Evolutionary conservation across 2,888 invertebrate species (phyloP).

Genomic region (Dolomedes plantarius): DNA sequence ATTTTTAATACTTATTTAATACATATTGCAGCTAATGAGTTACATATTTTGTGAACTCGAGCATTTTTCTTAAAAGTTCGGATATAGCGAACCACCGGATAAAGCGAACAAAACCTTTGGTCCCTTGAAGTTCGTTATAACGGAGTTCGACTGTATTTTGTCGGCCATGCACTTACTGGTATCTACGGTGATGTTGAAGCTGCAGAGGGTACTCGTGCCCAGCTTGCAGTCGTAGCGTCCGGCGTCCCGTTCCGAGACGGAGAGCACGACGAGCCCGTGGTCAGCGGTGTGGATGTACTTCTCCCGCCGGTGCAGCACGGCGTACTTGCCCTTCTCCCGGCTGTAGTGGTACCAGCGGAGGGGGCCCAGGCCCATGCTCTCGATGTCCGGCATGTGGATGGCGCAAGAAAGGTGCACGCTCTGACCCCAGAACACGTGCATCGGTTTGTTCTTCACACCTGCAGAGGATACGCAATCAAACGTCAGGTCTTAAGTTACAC

Average conservation of each 20-base stretch:
- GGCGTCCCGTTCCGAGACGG: slow-evolving; percentile 93
- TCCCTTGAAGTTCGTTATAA: too few relatives aligned
- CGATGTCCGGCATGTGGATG: slow-evolving; percentile 78
- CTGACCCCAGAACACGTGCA: slow-evolving; percentile 94
- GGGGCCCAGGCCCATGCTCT: slow-evolving; percentile 72
- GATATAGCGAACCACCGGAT: too few relatives aligned
- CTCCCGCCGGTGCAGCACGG: slow-evolving; percentile 83
- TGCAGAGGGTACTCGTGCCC: slow-evolving; percentile 90
- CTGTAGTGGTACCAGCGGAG: slow-evolving; percentile 74
- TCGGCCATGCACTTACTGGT: slow-evolving; percentile 74
- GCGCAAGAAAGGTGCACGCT: slow-evolving; percentile 94
- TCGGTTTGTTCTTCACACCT: slow-evolving; percentile 86
- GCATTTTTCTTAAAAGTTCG: too few relatives aligned
- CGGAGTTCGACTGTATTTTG: too few relatives aligned
- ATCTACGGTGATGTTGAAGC: slow-evolving; percentile 95
- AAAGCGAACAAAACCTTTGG: too few relatives aligned
- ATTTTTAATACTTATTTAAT: too few relatives aligned
- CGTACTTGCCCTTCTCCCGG: slow-evolving; percentile 72
- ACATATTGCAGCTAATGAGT: too few relatives aligned
- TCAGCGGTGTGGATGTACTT: slow-evolving; percentile 96
- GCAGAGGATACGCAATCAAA: background rate
- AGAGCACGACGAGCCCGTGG: slow-evolving; percentile 91
- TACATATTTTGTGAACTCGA: too few relatives aligned
- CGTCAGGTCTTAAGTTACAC: too few relatives aligned
- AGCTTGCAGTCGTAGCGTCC: slow-evolving; percentile 94